Conservation (phyloP, 2,797 vertebrate genomes). For the Pangasius krempfi region DNA sequence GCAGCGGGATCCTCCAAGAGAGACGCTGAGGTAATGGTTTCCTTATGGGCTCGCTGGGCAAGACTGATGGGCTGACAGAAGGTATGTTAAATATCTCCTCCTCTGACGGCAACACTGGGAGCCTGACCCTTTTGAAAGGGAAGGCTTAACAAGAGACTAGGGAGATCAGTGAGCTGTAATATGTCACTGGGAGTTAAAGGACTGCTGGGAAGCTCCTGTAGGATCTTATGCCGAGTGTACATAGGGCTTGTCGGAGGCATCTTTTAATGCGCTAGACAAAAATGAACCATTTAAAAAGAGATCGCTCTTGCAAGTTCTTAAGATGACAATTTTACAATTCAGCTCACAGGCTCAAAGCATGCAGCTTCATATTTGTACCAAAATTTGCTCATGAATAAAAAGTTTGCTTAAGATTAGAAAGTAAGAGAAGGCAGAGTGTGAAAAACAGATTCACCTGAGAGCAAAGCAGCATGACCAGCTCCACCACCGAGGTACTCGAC, state of each 20-base stretch:
- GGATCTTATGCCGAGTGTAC: conserved; percentile 57
- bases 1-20: conserved; percentile 54
- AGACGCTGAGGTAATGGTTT: conserved; percentile 83
- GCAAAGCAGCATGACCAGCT: conserved; percentile 97
- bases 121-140: conserved; percentile 75
- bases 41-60: conserved; percentile 77
- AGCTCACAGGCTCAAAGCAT: not conserved
- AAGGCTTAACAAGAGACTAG: conserved; percentile 76
- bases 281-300: not conserved
- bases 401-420: not conserved
- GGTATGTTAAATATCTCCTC: conserved; percentile 88
- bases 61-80: conserved; percentile 82
- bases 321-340: not conserved
- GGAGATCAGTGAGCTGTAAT: conserved; percentile 75
- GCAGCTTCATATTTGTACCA: not conserved
- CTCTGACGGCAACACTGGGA: conserved; percentile 78
- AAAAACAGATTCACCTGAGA: conserved; percentile 85
- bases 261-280: not conserved
- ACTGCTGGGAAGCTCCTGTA: conserved; percentile 28
- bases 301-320: not conserved
- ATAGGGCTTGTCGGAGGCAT: conserved; percentile 17
- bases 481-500: conserved; percentile 97
- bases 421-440: not conserved
- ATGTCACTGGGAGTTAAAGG: conserved; percentile 68
- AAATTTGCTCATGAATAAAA: not conserved